Evolutionary conservation across 2,888 invertebrate species (phyloP).

Genomic region (Cantharis rufa): DNA sequence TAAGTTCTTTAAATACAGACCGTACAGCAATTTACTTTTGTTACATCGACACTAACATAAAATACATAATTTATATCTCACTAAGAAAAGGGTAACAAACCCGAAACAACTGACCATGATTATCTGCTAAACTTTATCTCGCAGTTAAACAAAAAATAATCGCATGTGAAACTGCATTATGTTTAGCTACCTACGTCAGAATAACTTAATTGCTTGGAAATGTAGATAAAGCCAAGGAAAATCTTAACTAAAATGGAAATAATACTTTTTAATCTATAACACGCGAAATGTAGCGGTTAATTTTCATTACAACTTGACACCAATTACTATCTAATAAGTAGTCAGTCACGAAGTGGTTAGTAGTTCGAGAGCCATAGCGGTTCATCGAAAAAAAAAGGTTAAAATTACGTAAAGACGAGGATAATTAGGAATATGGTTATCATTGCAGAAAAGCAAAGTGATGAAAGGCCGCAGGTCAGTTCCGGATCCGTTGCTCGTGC

Average conservation of each 20-base stretch:
- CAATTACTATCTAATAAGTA: not conserved
- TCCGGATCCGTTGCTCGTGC: conserved; percentile 38
- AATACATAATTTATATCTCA: not conserved
- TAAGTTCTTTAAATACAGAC: conserved; percentile 18
- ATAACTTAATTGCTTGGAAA: not conserved
- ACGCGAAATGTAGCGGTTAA: not conserved
- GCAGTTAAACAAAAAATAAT: not conserved
- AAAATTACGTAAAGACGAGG: not conserved
- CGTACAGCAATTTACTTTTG: conserved; percentile 23
- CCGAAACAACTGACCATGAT: not conserved
- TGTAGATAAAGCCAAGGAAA: not conserved
- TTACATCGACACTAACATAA: not conserved
- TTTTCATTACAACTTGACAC: not conserved
- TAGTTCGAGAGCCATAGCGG: not conserved
- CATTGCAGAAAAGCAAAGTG: conserved; percentile 17
- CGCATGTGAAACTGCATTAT: not conserved
- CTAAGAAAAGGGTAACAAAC: not conserved
- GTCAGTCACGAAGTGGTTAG: conserved; percentile 1
- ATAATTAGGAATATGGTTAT: conserved; percentile 13
- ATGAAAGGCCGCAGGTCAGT: conserved; percentile 37
- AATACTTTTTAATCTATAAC: not conserved
- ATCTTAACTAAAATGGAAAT: not conserved
- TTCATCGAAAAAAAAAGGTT: conserved; percentile 8
- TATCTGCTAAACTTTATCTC: not conserved
- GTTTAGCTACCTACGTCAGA: not conserved